Percentiles rank a stretch among this genome's conserved stretches.
Evolutionary conservation across 2,797 vertebrate genomes (phyloP).

Genomic region (Sardinella longiceps): DNA sequence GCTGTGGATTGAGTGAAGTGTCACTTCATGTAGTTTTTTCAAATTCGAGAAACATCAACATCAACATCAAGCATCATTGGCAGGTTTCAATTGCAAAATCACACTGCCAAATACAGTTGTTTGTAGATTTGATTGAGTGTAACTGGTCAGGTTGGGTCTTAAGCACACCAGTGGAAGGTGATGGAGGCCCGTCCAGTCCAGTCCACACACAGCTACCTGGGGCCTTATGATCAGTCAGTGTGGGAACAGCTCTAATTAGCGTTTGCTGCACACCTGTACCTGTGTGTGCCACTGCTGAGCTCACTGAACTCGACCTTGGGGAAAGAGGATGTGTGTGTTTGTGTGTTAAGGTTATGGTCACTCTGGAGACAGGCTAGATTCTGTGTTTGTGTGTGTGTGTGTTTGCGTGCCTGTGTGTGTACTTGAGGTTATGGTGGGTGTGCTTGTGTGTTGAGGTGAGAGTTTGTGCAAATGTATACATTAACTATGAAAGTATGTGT

Average conservation of each 20-base stretch:
- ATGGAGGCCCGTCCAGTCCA: background rate
- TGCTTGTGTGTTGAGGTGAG: no score
- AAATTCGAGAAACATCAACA: no score
- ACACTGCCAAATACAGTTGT: no score
- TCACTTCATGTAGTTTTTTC: no score
- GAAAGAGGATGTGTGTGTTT: background rate
- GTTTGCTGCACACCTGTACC: background rate
- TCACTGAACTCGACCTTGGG: background rate
- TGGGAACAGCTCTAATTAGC: background rate
- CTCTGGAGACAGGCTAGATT: background rate
- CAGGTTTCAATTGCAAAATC: no score
- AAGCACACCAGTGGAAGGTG: background rate
- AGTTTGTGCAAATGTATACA: no score
- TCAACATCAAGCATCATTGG: no score
- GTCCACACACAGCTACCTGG: background rate
- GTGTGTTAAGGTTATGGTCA: background rate
- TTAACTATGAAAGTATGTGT: no score
- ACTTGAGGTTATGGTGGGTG: no score
- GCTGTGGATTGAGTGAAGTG: no score
- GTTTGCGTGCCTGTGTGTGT: constrained; percentile 41
- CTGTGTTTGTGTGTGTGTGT: constrained; percentile 39
- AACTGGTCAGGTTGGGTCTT: background rate
- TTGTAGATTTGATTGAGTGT: background rate
- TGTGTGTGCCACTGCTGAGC: background rate
- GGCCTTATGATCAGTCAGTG: background rate